phyloP scores from a whole-genome alignment of 1,140 invertebrate species.

The Pollicipes pollicipes region DNA sequence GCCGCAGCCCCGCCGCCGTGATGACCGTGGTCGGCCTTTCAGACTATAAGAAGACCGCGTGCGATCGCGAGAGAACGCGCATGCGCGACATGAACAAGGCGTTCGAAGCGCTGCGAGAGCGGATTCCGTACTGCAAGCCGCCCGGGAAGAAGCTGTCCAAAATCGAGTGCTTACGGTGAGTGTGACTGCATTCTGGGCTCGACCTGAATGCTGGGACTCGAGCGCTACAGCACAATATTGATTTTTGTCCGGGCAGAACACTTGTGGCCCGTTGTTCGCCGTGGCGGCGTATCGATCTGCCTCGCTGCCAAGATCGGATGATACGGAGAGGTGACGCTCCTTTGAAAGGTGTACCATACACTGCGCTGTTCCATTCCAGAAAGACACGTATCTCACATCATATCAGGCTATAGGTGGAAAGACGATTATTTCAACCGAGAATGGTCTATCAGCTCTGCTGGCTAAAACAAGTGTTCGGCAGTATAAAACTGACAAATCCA shows the following conservation, averaged over 20 bases:
- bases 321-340: too few relatives aligned
- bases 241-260: background rate
- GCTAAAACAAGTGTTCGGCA: too few relatives aligned
- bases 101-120: conserved; percentile 55
- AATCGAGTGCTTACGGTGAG: conserved; percentile 59
- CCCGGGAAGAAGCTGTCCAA: conserved; percentile 76
- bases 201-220: conserved; percentile 8
- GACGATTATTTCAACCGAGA: too few relatives aligned
- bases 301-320: too few relatives aligned
- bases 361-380: too few relatives aligned
- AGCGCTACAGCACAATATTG: background rate
- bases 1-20: too few relatives aligned
- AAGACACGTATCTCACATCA: too few relatives aligned
- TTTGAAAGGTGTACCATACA: too few relatives aligned
- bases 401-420: too few relatives aligned
- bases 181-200: background rate
- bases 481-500: too few relatives aligned
- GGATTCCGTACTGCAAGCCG: conserved; percentile 56
- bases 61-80: conserved; percentile 59
- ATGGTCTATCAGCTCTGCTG: too few relatives aligned
- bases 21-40: conserved; percentile 10
- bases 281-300: background rate
- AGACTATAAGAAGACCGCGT: conserved; percentile 70
- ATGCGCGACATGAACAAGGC: conserved; percentile 79
- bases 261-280: too few relatives aligned